These are phyloP conservation scores for Acromyrmex charruanus DNA, from an alignment of 1,140 invertebrate species.

Conservation along the genomic window DNA sequence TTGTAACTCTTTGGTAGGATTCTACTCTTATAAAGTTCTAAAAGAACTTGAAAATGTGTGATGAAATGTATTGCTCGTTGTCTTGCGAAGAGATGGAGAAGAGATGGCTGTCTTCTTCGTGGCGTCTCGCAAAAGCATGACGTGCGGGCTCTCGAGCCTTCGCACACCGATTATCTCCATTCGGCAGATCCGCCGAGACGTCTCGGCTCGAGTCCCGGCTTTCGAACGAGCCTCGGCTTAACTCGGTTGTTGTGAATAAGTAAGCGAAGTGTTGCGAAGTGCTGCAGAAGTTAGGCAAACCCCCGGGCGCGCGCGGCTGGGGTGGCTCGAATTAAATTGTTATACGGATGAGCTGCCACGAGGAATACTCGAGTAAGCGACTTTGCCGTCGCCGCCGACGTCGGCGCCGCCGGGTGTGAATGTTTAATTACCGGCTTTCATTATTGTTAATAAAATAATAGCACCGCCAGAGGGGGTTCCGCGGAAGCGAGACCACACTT, in stretches of 20 bases:
- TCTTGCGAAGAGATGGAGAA: background rate
- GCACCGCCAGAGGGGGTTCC: background rate
- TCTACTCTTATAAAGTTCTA: background rate
- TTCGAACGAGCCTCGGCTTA: conserved; percentile 83
- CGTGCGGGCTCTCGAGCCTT: conserved; percentile 63
- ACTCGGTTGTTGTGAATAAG: conserved; percentile 86
- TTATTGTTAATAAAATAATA: conserved; percentile 82
- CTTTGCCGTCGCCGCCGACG: conserved; percentile 72
- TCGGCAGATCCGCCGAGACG: conserved; percentile 82
- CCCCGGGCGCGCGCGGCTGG: conserved; percentile 65
- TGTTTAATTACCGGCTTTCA: conserved; percentile 81
- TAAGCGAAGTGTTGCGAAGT: conserved; percentile 85
- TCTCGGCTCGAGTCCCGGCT: conserved; percentile 77
- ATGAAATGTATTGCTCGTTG: too few relatives aligned
- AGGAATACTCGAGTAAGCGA: conserved; percentile 80
- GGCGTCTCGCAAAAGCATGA: conserved; percentile 29
- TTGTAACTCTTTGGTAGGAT: background rate
- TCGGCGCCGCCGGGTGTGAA: conserved; percentile 79
- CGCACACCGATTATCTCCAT: conserved; percentile 81
- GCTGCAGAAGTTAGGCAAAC: conserved; percentile 81
- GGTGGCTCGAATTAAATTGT: conserved; percentile 85
- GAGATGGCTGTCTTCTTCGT: background rate
- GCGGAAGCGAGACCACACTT: conserved; percentile 18
- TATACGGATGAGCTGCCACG: conserved; percentile 85
- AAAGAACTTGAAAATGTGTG: background rate